Base-by-base conservation (phyloP, 2,797 vertebrate genomes). In the Channa striata region DNA sequence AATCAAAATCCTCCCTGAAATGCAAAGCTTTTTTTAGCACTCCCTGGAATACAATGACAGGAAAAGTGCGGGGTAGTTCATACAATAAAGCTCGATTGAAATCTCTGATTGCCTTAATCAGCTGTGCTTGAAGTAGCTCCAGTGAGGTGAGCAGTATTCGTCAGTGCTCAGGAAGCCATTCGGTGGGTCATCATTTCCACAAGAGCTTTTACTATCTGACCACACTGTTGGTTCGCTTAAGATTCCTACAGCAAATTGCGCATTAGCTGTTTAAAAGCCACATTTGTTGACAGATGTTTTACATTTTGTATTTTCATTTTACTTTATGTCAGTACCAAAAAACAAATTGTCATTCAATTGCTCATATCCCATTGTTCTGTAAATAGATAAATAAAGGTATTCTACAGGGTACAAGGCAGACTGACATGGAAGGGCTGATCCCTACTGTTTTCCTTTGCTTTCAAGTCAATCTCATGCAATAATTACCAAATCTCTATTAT, bases 31-130 rank as follows among this genome's bases (percentile, higher is more conserved):
- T 58, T 60, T 70, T 62, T 52, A 40, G 59, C 13, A 4, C 75
- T 81, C 68, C 61, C 76, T 76, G 19, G 25, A 80, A 78, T 23
- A 92, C 91, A 93, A 93, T 89, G 80, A 76, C 57, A 80, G 92
- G 91, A 93, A 92, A 88, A 46, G 56, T 81, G 65, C 74, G 73
- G 82, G 71, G 87, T 81, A 62, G 85, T 74, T 85, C 71, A 80
- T 81, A 89, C 79, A 91, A 81, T 82, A 82, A 36, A 73, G 68
- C 47, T 1, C 77, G 87, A 89, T 84, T 68, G 58, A 77, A 73
- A 84, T 23, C 34, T 77, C 23, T 82, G 90, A 89, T 89, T 81
- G 60, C 61, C 73, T 53, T 42, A 57, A 84, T 84, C 60, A 81
- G 72, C 36, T 61, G 34, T 71, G 70, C 84, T 83, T 73, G 75